Evolutionary conservation across 2,888 invertebrate genomes (phyloP).

Genomic region (Octonoba sinensis): DNA sequence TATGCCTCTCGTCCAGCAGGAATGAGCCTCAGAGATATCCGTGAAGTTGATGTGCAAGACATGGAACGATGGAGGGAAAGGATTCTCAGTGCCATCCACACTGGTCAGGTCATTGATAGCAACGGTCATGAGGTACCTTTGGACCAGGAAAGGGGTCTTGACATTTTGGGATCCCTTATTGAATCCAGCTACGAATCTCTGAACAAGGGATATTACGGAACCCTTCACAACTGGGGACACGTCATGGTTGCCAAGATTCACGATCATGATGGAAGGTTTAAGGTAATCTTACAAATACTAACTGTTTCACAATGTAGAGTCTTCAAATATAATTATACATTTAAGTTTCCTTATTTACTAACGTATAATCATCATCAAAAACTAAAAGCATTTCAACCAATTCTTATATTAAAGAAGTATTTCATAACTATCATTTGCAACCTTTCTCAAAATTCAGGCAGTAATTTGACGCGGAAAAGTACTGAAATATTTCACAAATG

Average conservation of each 20-base stretch:
- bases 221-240: conserved; percentile 75
- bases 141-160: conserved; percentile 81
- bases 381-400: too few relatives aligned
- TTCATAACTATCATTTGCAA: too few relatives aligned
- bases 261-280: conserved; percentile 71
- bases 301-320: too few relatives aligned
- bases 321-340: too few relatives aligned
- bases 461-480: too few relatives aligned
- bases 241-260: conserved; percentile 75
- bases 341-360: too few relatives aligned
- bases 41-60: conserved; percentile 52
- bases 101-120: conserved; percentile 75
- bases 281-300: conserved; percentile 57
- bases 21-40: conserved; percentile 45
- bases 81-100: conserved; percentile 80
- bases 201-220: conserved; percentile 76
- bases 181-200: conserved; percentile 78
- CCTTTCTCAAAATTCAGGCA: too few relatives aligned
- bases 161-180: conserved; percentile 83
- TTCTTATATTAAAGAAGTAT: too few relatives aligned
- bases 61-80: conserved; percentile 83
- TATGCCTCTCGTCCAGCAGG: conserved; percentile 65
- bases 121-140: conserved; percentile 75
- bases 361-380: too few relatives aligned
- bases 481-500: too few relatives aligned